Conservation (phyloP, 2,113 vertebrate species). For the Callorhinus ursinus region DNA sequence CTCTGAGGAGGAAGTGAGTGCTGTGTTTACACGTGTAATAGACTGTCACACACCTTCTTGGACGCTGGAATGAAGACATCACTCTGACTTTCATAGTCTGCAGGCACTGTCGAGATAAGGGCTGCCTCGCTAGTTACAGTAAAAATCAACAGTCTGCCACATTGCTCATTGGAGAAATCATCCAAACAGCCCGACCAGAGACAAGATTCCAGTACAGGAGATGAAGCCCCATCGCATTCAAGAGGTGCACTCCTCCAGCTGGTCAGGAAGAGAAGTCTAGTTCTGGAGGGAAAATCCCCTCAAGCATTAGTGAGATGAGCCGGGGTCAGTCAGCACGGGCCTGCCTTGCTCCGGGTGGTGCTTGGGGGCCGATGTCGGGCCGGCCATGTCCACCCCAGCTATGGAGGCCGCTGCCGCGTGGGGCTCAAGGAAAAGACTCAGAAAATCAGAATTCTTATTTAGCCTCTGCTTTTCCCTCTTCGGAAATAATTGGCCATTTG, state of each 20-base stretch:
- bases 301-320: too few species aligned
- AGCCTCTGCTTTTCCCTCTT: neutral
- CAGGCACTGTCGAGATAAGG: neutral
- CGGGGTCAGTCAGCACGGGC: accelerated
- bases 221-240: neutral
- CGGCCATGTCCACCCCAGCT: accelerated
- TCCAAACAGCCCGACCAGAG: neutral
- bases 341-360: accelerated
- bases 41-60: neutral
- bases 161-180: accelerated
- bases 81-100: neutral
- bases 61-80: accelerated
- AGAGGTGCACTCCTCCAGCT: neutral
- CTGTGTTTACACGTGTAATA: neutral
- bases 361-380: neutral
- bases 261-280: neutral
- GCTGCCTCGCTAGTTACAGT: accelerated
- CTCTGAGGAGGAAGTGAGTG: neutral
- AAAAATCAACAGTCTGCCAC: accelerated
- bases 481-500: neutral
- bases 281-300: accelerated
- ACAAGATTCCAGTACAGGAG: accelerated
- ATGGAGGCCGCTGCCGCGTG: accelerated
- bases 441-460: neutral
- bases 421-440: too few species aligned